Evolutionary conservation across 2,888 invertebrate genomes (phyloP), one percentile per base, ranked within the genome.

Genomic region (Syritta pipiens): DNA sequence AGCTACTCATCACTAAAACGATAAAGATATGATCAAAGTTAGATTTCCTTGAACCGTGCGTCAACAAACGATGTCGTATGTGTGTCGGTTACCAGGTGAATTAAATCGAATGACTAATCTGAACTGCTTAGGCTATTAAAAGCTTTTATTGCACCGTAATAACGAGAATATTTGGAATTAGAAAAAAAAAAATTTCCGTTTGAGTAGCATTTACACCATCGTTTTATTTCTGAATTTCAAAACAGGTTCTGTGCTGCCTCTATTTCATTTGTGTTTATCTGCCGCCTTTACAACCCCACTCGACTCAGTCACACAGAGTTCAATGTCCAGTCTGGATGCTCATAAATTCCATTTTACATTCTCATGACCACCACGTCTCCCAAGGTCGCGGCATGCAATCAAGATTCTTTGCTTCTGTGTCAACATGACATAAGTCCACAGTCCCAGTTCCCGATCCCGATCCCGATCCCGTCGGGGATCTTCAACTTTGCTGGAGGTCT

Each of bases 251-350:
- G 17, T n/a, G n/a, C n/a, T n/a, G n/a, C n/a, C n/a, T n/a, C n/a
- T n/a, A n/a, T n/a, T n/a, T n/a, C n/a, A n/a, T n/a, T n/a, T n/a
- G n/a, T n/a, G n/a, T n/a, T n/a, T n/a, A n/a, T n/a, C n/a, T n/a
- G n/a, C n/a, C n/a, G n/a, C n/a, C n/a, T n/a, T n/a, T n/a, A n/a
- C n/a, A n/a, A 62, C 42, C 17, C 35, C 24, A 49, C 14, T 26
- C n/a, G n/a, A n/a, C n/a, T n/a, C n/a, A n/a, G n/a, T n/a, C n/a
- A n/a, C n/a, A 32, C 59, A 51, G 44, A 75, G 75, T 67, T 75
- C 75, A 75, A 75, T 49, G 75, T 75, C 40, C 75, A 75, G 40
- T 42, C 26, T 51, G 20, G 24, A 24, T 30, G 28, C 28, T 49
- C 60, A 32, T 71, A 44, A 20, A 59, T 59, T 59, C 37, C 35